Base-by-base conservation (phyloP, 2,797 vertebrate genomes). In the Scolopax bukidnonensis region DNA sequence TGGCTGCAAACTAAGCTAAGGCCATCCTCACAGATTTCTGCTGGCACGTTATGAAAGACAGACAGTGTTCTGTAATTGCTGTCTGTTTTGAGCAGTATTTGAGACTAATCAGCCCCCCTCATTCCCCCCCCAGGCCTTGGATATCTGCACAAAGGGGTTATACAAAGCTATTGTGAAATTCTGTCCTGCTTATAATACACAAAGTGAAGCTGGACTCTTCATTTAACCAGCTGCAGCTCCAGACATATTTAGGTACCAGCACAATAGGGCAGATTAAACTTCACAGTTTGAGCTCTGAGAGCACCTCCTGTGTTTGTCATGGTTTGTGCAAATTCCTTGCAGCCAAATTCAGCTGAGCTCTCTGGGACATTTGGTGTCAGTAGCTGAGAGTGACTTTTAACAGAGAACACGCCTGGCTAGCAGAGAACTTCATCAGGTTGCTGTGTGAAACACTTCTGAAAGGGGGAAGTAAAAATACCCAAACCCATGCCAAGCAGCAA, bases 91-190 rank as follows among this genome's bases (percentile, higher is more conserved):
- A 77, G 80, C 0, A 9, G 73, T 51, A 80, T 95, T 90, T 73
- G 90, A 92, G 84, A 50, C 69, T 90, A 74, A 85, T 93, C 74
- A 45, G 89, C 79, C 82, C 71, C 90, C 64, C 36, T 36, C 36
- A 36, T 36, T 36, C 36, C 84, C 45, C 82, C 21, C 45, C 78
- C 80, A 90, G 93, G 59, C 38, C 54, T 87, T 73, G 83, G 93
- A 67, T 95, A 54, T 82, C 76, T 79, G 86, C 80, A 93, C 95
- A 96, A 96, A 96, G 77, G 70, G 65, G 19, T 94, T 95, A 84
- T 41, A 88, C 80, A 95, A 90, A 90, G 85, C 90, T 73, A 20
- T 82, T 90, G 93, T 91, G 93, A 84, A 95, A 90, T 59, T 45
- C 85, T 76, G 59, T 64, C 84, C 85, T 94, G 85, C 67, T 79